These are phyloP conservation scores for Serinus canaria DNA, from an alignment of 2,113 vertebrate species.

Conservation along the genomic window DNA sequence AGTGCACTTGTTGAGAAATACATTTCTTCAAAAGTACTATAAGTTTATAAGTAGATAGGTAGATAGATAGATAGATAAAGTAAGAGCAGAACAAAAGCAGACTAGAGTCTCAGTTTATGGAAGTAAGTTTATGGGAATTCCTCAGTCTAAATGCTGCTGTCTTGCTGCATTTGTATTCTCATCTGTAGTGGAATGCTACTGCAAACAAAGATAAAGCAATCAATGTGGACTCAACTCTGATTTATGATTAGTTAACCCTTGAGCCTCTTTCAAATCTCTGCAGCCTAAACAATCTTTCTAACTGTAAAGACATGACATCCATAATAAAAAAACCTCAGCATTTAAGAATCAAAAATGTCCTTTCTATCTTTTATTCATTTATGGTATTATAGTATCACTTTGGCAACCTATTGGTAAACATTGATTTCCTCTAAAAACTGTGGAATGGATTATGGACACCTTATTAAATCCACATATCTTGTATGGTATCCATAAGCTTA, in stretches of 20 bases:
- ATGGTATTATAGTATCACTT: not conserved
- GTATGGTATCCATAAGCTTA: not conserved
- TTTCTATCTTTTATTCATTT: constrained; percentile 29
- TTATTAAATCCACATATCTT: not conserved
- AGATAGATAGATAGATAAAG: not conserved
- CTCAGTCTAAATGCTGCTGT: not conserved
- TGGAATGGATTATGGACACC: not conserved
- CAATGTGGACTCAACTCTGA: constrained; percentile 24
- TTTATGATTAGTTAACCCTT: constrained; percentile 38
- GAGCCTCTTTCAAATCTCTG: constrained; percentile 24
- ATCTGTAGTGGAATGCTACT: not conserved
- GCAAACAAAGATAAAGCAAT: constrained; percentile 24
- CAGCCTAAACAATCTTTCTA: not conserved
- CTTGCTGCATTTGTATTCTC: not conserved
- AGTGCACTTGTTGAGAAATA: not conserved
- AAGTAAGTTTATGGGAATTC: not conserved
- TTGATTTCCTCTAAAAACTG: not conserved
- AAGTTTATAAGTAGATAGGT: not conserved
- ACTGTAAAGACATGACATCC: not conserved
- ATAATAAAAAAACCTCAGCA: not conserved
- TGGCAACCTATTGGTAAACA: not conserved
- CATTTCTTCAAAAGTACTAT: not conserved
- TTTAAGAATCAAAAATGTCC: constrained; percentile 2
- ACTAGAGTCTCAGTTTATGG: not conserved
- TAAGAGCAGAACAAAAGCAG: not conserved